phyloP scores from a whole-genome alignment of 2,113 vertebrate species.

The Monopterus albus region DNA sequence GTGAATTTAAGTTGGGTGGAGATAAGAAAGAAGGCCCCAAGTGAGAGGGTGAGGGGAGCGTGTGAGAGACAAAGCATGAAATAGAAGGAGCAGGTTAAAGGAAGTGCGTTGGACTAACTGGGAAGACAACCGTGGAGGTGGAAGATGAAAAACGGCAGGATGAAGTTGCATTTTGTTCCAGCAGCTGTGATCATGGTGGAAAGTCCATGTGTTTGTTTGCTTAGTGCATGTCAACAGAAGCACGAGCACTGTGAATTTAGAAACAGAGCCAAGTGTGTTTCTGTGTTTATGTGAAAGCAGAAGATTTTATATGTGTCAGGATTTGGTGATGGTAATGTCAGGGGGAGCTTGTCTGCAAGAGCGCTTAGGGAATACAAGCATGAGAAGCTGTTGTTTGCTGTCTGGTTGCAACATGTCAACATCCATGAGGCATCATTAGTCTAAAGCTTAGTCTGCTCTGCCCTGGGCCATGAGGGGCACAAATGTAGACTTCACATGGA shows the following conservation, averaged over 20 bases:
- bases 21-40: conserved; percentile 12
- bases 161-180: conserved; percentile 14
- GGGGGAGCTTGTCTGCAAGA: conserved; percentile 49
- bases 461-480: background rate
- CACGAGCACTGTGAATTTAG: background rate
- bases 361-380: conserved; percentile 17
- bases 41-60: background rate
- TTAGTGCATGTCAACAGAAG: conserved; percentile 8
- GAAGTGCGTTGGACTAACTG: background rate
- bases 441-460: conserved; percentile 9
- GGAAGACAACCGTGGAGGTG: background rate
- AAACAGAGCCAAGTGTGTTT: conserved; percentile 25
- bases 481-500: conserved; percentile 18
- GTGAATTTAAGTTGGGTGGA: conserved; percentile 5
- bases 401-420: conserved; percentile 47
- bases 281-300: conserved; percentile 30
- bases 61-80: conserved; percentile 5
- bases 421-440: conserved; percentile 65
- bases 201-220: conserved; percentile 27
- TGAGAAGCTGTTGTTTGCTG: conserved; percentile 57
- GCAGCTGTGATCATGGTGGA: conserved; percentile 1
- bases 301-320: conserved; percentile 53
- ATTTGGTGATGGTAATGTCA: conserved; percentile 34
- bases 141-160: conserved; percentile 15
- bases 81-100: conserved; percentile 7